Conservation (phyloP, 2,888 invertebrate genomes). For the Keiferia lycopersicella region DNA sequence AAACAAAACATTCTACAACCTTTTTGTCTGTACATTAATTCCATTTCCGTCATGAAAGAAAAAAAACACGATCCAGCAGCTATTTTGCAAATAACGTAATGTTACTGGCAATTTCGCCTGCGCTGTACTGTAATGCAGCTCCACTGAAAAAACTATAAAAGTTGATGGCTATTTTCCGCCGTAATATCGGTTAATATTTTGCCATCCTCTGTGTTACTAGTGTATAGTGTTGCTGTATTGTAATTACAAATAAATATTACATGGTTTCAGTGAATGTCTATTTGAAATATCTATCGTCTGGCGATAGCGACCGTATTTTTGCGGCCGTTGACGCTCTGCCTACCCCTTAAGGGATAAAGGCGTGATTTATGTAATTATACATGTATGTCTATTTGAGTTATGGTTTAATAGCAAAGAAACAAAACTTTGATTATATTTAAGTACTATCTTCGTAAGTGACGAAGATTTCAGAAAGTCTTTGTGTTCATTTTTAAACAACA, state of each 20-base stretch:
- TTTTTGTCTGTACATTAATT: conserved; percentile 1
- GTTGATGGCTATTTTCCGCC: conserved; percentile 24
- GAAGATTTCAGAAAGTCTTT: no score
- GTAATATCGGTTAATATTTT: conserved; percentile 19
- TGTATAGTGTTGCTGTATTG: neutral
- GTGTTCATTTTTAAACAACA: no score
- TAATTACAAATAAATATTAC: neutral
- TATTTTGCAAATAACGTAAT: conserved; percentile 23
- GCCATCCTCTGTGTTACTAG: conserved; percentile 7
- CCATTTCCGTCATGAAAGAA: conserved; percentile 6
- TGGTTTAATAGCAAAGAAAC: no score
- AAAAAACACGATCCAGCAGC: neutral
- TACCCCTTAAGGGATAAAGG: no score
- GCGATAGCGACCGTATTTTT: no score
- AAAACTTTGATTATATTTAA: no score
- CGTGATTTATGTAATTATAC: no score
- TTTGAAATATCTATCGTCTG: no score
- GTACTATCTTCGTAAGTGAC: no score
- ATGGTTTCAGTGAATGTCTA: neutral
- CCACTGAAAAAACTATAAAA: conserved; percentile 25
- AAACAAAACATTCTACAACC: neutral
- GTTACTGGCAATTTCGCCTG: conserved; percentile 23
- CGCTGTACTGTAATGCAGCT: conserved; percentile 6
- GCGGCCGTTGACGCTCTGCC: no score
- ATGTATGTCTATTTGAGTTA: no score